These are phyloP conservation scores for Zaprionus bogoriensis DNA, from an alignment of 2,888 invertebrate genomes.

Conservation along the genomic window DNA sequence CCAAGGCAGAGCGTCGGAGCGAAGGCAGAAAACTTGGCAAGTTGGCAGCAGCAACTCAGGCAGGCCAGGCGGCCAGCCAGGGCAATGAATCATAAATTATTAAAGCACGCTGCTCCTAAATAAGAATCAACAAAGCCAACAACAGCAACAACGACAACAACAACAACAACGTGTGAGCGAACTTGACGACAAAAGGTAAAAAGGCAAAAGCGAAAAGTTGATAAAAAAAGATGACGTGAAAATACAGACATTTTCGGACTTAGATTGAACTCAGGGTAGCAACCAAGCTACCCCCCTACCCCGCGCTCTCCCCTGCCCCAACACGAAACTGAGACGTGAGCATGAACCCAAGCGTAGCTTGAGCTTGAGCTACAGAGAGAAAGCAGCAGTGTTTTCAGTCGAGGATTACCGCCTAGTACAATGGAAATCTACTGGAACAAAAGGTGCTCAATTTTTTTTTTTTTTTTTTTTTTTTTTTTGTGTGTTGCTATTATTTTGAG, in stretches of 20 bases:
- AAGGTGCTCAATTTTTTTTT: too few species aligned
- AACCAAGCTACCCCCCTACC: too few species aligned
- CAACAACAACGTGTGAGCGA: conserved; percentile 21
- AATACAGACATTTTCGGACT: neutral
- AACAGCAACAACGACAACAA: conserved; percentile 13
- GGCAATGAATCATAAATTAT: conserved; percentile 70
- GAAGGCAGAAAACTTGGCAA: conserved; percentile 35
- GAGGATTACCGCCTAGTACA: neutral
- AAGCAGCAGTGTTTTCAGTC: neutral
- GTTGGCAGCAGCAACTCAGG: conserved; percentile 37
- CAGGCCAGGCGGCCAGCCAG: conserved; percentile 35
- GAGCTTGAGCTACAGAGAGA: too few species aligned
- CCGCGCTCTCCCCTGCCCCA: too few species aligned
- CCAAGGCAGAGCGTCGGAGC: conserved; percentile 57
- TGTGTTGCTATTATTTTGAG: too few species aligned
- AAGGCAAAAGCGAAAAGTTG: conserved; percentile 13
- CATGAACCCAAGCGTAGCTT: too few species aligned
- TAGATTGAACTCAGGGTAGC: neutral
- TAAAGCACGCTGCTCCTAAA: conserved; percentile 52
- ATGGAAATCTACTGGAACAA: neutral
- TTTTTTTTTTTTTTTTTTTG: too few species aligned
- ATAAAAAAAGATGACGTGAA: conserved; percentile 19
- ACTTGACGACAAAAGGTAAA: conserved; percentile 14
- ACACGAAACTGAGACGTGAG: too few species aligned
- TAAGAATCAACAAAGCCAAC: conserved; percentile 31